Evolutionary conservation across 2,113 vertebrate species (phyloP).

Genomic region (Clinocottus analis): DNA sequence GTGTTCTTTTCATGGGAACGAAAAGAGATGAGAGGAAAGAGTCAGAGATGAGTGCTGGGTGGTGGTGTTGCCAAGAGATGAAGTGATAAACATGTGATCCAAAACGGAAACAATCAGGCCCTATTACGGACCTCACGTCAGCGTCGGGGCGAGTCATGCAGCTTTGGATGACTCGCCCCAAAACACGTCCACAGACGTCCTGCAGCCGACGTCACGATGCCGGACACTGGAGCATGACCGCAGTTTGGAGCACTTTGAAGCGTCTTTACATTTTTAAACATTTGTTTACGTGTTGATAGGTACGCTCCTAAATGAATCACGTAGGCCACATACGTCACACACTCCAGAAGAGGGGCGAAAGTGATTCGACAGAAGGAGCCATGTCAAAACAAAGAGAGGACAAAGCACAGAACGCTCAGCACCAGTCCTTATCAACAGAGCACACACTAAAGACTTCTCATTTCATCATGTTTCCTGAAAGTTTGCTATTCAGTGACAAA

Average conservation of each 20-base stretch:
- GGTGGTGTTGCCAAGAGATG: constrained; percentile 68
- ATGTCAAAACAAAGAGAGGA: constrained; percentile 49
- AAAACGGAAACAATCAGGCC: constrained; percentile 76
- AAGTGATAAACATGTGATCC: constrained; percentile 73
- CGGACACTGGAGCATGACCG: constrained; percentile 5
- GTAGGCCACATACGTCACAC: constrained; percentile 6
- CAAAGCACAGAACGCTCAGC: constrained; percentile 23
- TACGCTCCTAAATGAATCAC: constrained; percentile 27
- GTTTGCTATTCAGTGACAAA: constrained; percentile 64
- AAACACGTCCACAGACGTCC: constrained; percentile 57
- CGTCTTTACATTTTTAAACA: neutral
- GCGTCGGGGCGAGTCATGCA: constrained; percentile 57
- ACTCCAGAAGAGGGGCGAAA: neutral
- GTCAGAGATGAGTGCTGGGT: constrained; percentile 51
- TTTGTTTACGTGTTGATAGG: constrained; percentile 32
- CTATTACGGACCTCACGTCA: constrained; percentile 78
- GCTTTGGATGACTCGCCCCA: constrained; percentile 41
- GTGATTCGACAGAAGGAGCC: neutral
- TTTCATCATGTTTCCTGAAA: constrained; percentile 64
- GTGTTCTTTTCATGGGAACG: constrained; percentile 11
- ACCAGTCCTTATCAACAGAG: constrained; percentile 42
- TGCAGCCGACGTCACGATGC: constrained; percentile 19
- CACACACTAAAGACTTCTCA: constrained; percentile 58
- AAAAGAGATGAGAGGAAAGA: neutral
- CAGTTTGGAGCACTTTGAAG: constrained; percentile 2